Base-by-base conservation (phyloP, 2,113 vertebrate genomes). In the Strigops habroptila region DNA sequence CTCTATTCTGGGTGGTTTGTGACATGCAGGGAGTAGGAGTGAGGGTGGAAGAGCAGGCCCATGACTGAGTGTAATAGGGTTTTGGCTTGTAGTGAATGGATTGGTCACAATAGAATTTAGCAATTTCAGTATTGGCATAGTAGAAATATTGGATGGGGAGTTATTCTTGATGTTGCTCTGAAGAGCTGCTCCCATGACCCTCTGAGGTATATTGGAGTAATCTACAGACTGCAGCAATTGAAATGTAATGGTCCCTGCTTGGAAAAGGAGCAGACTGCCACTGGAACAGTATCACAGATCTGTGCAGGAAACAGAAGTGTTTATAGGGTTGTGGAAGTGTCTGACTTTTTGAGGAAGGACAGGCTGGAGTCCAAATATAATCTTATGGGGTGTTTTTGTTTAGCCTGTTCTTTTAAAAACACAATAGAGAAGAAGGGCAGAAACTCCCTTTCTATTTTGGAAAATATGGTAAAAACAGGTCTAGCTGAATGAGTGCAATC, bases 1-100 rank as follows among this genome's bases (percentile, higher is more conserved):
- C 13, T 57, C 19, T 59, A 0, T 70, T 93, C 39, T 37, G 49
- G 13, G 7, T 60, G 28, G 1, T 27, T 41, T 77, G 39, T 51
- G 60, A 33, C 19, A 18, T 18, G 4, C 8, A 3, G 25, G 52
- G 2, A 30, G 14, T 41, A 43, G 60, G n/a, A 15, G 7, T 24
- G 41, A 78, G 33, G 37, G 28, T 63, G 39, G 37, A 49, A 12
- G 14, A 78, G 16, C 33, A 17, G 27, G 39, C 27, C 17, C 12
- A 15, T 49, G 43, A 37, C 28, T 0, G 0, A 67, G 3, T 39
- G 11, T 18, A 74, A 65, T 13, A 24, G 41, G 19, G 14, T 86
- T 92, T 90, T 57, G 85, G 21, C 39, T 90, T 24, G 4, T 68
- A n/a, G 7, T 46, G 8, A 76, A 55, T 35, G 39, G 14, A n/a